phyloP scores from a whole-genome alignment of 2,113 vertebrate genomes.

The Dicaeum eximium region DNA sequence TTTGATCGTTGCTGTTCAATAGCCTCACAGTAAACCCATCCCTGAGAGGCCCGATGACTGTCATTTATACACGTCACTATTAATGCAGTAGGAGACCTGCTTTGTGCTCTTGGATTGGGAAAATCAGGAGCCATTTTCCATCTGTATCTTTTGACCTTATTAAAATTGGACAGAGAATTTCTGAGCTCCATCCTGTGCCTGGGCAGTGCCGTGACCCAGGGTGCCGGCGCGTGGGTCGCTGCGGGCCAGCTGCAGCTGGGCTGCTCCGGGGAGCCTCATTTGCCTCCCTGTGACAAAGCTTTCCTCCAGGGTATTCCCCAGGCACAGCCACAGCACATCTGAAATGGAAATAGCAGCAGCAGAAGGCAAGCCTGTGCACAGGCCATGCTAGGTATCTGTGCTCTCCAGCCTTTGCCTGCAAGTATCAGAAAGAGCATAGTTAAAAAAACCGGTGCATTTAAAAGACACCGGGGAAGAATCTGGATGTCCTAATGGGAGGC shows the following conservation, averaged over 20 bases:
- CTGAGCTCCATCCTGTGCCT: not conserved
- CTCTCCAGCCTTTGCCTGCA: not conserved
- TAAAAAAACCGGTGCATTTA: rapidly evolving
- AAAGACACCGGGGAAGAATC: not conserved
- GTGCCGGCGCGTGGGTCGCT: not conserved
- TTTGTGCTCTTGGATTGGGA: not conserved
- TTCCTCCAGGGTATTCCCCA: conserved; percentile 9
- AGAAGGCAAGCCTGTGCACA: conserved; percentile 2
- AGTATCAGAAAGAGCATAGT: not conserved
- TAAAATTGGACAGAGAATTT: rapidly evolving
- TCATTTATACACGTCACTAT: not conserved
- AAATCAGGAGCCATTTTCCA: not conserved
- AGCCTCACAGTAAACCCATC: not conserved
- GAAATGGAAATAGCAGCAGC: conserved; percentile 34
- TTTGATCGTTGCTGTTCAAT: not conserved
- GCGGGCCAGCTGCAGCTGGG: not conserved
- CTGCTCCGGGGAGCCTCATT: not conserved
- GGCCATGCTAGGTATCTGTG: not conserved
- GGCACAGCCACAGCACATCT: not conserved
- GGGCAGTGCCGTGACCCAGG: rapidly evolving
- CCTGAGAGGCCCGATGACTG: not conserved
- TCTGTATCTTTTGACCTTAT: not conserved
- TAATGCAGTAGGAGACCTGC: not conserved
- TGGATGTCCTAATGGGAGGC: not conserved
- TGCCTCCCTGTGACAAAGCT: conserved; percentile 28